Conservation (phyloP, 2,113 vertebrate species). For the Eulemur rufifrons region DNA sequence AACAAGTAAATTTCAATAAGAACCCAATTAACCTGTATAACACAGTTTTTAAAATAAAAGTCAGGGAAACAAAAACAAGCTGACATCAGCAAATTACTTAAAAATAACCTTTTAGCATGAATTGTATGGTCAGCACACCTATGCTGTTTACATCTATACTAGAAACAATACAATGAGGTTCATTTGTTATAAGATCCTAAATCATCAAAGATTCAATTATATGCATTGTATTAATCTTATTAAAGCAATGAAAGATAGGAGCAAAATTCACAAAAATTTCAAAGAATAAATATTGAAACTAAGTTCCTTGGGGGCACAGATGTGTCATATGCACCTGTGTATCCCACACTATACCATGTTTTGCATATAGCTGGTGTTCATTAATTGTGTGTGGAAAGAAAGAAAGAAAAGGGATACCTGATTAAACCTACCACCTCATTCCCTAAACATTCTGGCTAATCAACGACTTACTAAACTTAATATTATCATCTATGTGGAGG, state of each 20-base stretch:
- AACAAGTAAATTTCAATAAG: constrained; percentile 60
- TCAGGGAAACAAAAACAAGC: constrained; percentile 57
- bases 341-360: background rate
- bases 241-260: constrained; percentile 40
- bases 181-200: background rate
- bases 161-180: constrained; percentile 54
- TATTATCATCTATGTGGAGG: constrained; percentile 30
- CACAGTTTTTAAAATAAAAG: constrained; percentile 55
- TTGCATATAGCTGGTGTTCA: background rate
- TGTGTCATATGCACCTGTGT: background rate
- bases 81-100: constrained; percentile 60
- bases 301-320: background rate
- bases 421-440: constrained; percentile 36
- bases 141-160: constrained; percentile 3
- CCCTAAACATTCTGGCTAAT: constrained; percentile 34
- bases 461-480: constrained; percentile 43
- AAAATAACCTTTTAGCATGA: constrained; percentile 67
- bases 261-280: constrained; percentile 47
- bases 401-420: background rate
- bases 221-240: constrained; percentile 39
- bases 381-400: background rate
- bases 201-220: constrained; percentile 41
- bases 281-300: constrained; percentile 25
- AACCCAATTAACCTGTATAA: constrained; percentile 49
- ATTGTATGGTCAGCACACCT: constrained; percentile 50